Evolutionary conservation across 2,113 vertebrate species (phyloP).

Genomic region (Scopus umbretta): DNA sequence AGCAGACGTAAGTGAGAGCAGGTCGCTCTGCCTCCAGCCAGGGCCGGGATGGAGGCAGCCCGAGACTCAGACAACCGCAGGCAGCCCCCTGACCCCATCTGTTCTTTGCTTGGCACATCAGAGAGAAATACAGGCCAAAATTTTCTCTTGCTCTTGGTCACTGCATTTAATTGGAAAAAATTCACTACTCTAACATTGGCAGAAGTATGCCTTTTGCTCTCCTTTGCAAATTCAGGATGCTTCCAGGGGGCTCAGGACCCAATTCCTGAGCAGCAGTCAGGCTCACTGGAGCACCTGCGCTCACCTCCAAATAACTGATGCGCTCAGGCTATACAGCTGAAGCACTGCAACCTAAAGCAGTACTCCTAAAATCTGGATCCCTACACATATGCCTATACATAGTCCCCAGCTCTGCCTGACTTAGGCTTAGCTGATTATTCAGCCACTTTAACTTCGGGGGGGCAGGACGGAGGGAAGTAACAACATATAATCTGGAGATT

Average conservation of each 20-base stretch:
- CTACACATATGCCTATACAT: not conserved
- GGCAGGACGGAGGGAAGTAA: not conserved
- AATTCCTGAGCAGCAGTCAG: not conserved
- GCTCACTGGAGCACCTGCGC: not conserved
- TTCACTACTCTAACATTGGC: not conserved
- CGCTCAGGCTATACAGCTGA: not conserved
- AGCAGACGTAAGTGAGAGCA: not conserved
- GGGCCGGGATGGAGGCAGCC: not conserved
- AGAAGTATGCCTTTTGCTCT: not conserved
- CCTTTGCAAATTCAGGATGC: not conserved
- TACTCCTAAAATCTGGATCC: not conserved
- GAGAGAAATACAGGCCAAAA: not conserved
- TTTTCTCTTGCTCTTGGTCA: not conserved
- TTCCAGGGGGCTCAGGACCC: not conserved
- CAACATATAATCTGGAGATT: constrained; percentile 44
- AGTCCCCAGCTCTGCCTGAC: not conserved
- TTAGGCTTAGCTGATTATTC: not conserved
- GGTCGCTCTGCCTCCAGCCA: not conserved
- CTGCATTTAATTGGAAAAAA: not conserved
- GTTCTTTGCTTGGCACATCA: not conserved
- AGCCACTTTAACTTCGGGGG: not conserved
- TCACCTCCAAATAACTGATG: not conserved
- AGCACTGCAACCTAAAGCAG: not conserved
- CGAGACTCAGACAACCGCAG: not conserved
- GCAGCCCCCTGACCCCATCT: not conserved